Evolutionary conservation across 2,113 vertebrate species (phyloP).

Genomic region (Illadopsis cleaveri): DNA sequence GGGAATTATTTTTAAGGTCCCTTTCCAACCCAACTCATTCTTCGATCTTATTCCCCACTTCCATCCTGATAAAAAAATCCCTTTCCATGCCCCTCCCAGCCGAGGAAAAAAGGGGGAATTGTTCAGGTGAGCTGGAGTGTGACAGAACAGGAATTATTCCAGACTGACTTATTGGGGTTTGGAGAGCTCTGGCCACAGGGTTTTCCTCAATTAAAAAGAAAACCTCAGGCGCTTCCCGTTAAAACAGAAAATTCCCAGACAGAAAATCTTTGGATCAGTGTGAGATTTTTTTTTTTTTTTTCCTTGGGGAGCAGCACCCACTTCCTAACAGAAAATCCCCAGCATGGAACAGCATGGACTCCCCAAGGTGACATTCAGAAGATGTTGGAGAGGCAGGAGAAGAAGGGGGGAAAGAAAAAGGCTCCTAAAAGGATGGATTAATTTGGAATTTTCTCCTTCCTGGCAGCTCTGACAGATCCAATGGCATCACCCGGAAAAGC

Average conservation of each 20-base stretch:
- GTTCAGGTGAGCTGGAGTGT: neutral
- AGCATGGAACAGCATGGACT: accelerated
- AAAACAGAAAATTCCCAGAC: neutral
- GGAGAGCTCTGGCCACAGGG: neutral
- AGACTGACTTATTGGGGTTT: neutral
- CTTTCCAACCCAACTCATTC: neutral
- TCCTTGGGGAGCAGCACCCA: neutral
- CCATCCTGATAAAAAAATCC: neutral
- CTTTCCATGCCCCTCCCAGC: neutral
- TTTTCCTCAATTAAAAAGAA: neutral
- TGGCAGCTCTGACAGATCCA: neutral
- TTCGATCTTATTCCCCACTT: neutral
- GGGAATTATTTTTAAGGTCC: neutral
- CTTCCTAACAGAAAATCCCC: neutral
- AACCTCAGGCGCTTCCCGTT: neutral
- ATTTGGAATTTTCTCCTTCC: neutral
- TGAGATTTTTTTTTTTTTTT: neutral
- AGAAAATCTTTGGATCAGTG: neutral
- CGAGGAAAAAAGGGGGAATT: neutral
- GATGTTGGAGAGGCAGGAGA: neutral
- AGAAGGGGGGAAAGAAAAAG: neutral
- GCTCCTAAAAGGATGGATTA: neutral
- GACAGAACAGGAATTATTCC: neutral
- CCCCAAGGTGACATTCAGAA: neutral
- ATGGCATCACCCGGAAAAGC: accelerated